Percentiles rank a stretch among this genome's conserved stretches.
These are phyloP conservation scores for Crotalus viridis DNA, from an alignment of 2,113 vertebrate genomes.

Conservation along the genomic window DNA sequence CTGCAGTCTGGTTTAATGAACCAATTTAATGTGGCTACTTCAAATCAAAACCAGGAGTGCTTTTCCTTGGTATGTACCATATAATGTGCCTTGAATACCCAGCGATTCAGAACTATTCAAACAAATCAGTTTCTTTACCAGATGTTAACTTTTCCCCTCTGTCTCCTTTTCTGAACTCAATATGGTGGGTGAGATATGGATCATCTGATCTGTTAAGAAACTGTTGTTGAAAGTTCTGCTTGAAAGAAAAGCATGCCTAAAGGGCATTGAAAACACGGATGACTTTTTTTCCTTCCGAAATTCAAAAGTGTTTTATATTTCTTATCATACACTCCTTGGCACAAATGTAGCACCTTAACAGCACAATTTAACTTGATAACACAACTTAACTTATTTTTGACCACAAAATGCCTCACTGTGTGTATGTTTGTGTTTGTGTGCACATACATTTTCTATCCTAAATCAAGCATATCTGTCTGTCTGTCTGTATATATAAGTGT, in stretches of 20 bases:
- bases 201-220: slow-evolving; percentile 57
- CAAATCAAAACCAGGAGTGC: slow-evolving; percentile 66
- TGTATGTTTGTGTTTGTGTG: slow-evolving; percentile 5
- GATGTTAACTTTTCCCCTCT: slow-evolving; percentile 64
- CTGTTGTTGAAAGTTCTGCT: slow-evolving; percentile 49
- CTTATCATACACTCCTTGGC: slow-evolving; percentile 21
- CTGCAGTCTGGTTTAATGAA: slow-evolving; percentile 57
- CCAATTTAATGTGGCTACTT: slow-evolving; percentile 68
- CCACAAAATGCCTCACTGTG: neutral
- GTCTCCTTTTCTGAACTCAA: slow-evolving; percentile 51
- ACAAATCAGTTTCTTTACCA: slow-evolving; percentile 65
- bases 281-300: neutral
- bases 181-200: slow-evolving; percentile 67
- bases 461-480: slow-evolving; percentile 27
- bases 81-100: slow-evolving; percentile 52
- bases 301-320: slow-evolving; percentile 54
- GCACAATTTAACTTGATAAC: neutral
- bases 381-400: slow-evolving; percentile 27
- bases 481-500: neutral
- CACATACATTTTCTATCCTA: neutral
- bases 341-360: slow-evolving; percentile 18
- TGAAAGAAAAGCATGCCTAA: slow-evolving; percentile 59
- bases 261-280: slow-evolving; percentile 48
- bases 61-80: slow-evolving; percentile 55
- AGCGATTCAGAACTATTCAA: slow-evolving; percentile 70